phyloP scores from a whole-genome alignment of 2,888 invertebrate genomes.

The Apodemia zela region DNA sequence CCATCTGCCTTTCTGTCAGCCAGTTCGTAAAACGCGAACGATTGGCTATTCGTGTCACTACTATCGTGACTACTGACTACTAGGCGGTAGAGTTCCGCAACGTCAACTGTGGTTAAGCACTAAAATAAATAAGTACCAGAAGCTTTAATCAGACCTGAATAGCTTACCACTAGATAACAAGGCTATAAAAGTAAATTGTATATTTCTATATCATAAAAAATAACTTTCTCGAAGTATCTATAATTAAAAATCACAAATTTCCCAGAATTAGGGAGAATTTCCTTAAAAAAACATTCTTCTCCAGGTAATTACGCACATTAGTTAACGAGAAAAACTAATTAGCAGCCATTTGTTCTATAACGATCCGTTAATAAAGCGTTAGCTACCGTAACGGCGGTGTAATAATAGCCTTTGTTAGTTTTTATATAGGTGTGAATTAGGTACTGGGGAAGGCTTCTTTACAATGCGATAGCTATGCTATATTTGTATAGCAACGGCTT shows the following conservation, averaged over 20 bases:
- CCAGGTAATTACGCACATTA: constrained; percentile 20
- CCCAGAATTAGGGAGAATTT: background rate
- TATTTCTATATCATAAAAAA: too few species aligned
- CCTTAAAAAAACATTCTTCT: constrained; percentile 12
- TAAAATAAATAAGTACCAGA: too few species aligned
- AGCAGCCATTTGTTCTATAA: constrained; percentile 25
- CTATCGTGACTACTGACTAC: too few species aligned
- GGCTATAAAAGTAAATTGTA: too few species aligned
- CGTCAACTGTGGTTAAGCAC: too few species aligned
- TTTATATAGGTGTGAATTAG: constrained; percentile 18
- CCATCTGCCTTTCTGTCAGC: too few species aligned
- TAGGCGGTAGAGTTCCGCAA: too few species aligned
- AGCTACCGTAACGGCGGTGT: constrained; percentile 12
- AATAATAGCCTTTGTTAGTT: constrained; percentile 19
- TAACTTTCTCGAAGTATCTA: background rate
- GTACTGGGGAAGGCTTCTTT: background rate
- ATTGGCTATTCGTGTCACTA: too few species aligned
- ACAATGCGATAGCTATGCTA: background rate
- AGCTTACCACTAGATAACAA: too few species aligned
- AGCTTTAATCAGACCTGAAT: too few species aligned
- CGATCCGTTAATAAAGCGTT: constrained; percentile 23
- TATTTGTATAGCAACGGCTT: background rate
- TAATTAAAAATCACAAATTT: background rate
- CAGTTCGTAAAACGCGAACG: too few species aligned
- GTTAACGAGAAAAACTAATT: constrained; percentile 26